Percentiles rank a stretch among this genome's conserved stretches.
These are phyloP conservation scores for Sipha maydis DNA, from an alignment of 2,888 invertebrate genomes.

Conservation along the genomic window DNA sequence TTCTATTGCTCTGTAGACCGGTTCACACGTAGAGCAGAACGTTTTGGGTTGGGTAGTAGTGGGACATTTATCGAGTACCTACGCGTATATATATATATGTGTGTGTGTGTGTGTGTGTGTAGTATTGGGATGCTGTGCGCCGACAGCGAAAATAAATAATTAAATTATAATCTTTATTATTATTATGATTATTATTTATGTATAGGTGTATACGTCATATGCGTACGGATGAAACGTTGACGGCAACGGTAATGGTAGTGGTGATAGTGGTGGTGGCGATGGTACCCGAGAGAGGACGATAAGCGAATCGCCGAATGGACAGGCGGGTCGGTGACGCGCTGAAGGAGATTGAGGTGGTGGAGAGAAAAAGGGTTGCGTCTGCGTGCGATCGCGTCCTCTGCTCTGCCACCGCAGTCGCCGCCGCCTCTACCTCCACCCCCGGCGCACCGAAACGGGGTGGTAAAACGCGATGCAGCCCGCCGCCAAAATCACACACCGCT, in stretches of 20 bases:
- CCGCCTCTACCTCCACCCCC: neutral
- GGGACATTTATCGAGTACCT: too few species aligned
- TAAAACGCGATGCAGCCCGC: conserved; percentile 42
- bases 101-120: too few species aligned
- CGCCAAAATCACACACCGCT: conserved; percentile 57
- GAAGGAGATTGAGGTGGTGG: neutral
- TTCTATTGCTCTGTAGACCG: too few species aligned
- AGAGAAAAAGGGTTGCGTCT: conserved; percentile 57
- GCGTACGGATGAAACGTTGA: neutral
- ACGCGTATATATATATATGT: too few species aligned
- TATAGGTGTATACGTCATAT: too few species aligned
- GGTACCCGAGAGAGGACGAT: neutral
- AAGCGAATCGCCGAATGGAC: neutral
- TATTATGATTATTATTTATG: too few species aligned
- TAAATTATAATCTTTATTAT: too few species aligned
- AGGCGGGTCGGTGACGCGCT: neutral
- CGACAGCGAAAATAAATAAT: neutral
- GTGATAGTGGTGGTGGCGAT: neutral
- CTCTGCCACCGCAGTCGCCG: neutral
- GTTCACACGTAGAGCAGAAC: too few species aligned
- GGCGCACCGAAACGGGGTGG: neutral
- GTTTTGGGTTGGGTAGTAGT: too few species aligned
- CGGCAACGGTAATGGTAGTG: neutral
- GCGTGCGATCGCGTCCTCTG: conserved; percentile 38
- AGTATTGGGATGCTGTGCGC: neutral